Evolutionary conservation across 2,888 invertebrate genomes (phyloP).

Genomic region (Merodon equestris): DNA sequence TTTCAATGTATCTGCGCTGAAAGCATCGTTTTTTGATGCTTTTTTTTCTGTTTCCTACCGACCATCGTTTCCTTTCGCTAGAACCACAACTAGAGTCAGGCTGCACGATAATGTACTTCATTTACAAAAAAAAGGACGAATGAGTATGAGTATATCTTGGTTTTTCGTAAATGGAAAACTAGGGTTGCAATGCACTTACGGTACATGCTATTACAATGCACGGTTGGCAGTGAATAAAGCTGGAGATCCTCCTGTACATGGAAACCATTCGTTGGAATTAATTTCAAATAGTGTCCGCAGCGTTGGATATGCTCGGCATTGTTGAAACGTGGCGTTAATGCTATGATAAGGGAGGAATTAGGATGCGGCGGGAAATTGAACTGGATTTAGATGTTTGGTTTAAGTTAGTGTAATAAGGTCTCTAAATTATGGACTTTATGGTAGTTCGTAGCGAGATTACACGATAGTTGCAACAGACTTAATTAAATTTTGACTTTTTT

Average conservation of each 20-base stretch:
- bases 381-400: constrained; percentile 34
- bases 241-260: constrained; percentile 14
- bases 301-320: constrained; percentile 27
- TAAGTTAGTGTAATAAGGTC: neutral
- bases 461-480: too few species aligned
- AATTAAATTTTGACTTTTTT: too few species aligned
- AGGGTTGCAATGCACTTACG: constrained; percentile 36
- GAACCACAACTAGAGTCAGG: too few species aligned
- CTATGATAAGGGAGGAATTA: constrained; percentile 1
- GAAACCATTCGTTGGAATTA: constrained; percentile 39
- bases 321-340: constrained; percentile 27
- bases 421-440: too few species aligned
- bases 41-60: constrained; percentile 22
- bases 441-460: too few species aligned
- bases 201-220: constrained; percentile 14
- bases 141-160: constrained; percentile 8
- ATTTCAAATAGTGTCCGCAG: constrained; percentile 54
- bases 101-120: too few species aligned
- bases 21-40: constrained; percentile 19
- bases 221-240: constrained; percentile 40
- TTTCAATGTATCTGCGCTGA: constrained; percentile 43
- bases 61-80: too few species aligned
- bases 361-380: neutral
- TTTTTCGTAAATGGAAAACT: constrained; percentile 33
- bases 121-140: too few species aligned